phyloP scores from a whole-genome alignment of 2,797 vertebrate genomes.

The Sitta carolinensis region DNA sequence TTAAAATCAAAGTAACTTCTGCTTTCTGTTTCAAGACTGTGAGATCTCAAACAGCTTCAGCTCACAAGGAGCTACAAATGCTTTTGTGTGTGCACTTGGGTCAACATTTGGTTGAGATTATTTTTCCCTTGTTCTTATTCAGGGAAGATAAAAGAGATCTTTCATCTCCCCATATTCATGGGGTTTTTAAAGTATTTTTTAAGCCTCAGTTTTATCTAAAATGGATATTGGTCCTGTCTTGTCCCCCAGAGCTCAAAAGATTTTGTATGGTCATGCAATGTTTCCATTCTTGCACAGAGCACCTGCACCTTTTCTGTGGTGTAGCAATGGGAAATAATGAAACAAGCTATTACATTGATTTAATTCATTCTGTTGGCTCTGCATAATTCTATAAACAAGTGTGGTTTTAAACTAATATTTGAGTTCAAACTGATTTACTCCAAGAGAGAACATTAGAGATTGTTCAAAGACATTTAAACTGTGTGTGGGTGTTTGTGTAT shows the following conservation, averaged over 20 bases:
- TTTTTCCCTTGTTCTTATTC: not conserved
- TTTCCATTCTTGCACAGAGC: not conserved
- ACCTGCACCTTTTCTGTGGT: not conserved
- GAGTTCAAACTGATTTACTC: not conserved
- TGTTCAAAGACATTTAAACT: not conserved
- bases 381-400: not conserved
- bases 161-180: not conserved
- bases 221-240: not conserved
- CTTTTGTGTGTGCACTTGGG: not conserved
- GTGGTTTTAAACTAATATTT: not conserved
- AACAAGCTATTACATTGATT: not conserved
- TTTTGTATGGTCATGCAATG: not conserved
- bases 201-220: not conserved
- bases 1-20: slow-evolving; percentile 35
- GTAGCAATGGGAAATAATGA: not conserved
- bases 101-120: not conserved
- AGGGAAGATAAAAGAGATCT: not conserved
- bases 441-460: not conserved
- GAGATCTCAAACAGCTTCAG: not conserved
- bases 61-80: not conserved
- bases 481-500: fast-evolving
- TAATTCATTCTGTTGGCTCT: not conserved
- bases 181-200: not conserved
- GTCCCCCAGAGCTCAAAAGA: not conserved
- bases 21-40: slow-evolving; percentile 21